Conservation (phyloP, 2,797 vertebrate genomes). For the Ceryle rudis region DNA sequence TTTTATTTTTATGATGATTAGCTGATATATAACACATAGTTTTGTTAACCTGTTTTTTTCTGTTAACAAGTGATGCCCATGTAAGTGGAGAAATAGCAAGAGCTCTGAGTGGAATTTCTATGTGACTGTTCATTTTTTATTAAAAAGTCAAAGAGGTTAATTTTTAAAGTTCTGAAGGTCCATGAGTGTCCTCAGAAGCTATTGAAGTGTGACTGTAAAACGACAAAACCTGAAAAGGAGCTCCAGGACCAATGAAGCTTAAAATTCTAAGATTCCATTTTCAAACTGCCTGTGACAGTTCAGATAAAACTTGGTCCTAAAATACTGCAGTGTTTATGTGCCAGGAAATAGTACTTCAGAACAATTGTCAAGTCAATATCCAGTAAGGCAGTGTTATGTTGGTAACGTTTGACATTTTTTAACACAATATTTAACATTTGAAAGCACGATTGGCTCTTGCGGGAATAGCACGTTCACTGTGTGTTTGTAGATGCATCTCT, state of each 20-base stretch:
- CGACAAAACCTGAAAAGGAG: neutral
- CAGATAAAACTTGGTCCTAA: neutral
- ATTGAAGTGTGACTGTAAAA: neutral
- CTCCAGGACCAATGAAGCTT: neutral
- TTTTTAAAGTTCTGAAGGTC: neutral
- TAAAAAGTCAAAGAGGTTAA: neutral
- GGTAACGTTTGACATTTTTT: neutral
- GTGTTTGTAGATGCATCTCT: neutral
- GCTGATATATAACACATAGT: neutral
- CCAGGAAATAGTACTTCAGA: neutral
- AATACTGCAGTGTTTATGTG: neutral
- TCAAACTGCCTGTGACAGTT: neutral
- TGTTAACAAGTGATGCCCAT: neutral
- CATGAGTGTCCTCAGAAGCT: neutral
- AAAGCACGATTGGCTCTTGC: neutral
- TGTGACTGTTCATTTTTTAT: neutral
- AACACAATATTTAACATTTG: neutral
- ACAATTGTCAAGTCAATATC: neutral
- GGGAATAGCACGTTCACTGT: neutral
- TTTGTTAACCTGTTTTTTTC: neutral
- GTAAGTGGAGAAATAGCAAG: neutral
- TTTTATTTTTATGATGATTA: neutral
- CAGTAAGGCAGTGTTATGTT: neutral
- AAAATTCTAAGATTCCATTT: neutral
- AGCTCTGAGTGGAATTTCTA: neutral